phyloP scores from a whole-genome alignment of 92 coral and sea anemone species.

The Anthopleura xanthogrammica region DNA sequence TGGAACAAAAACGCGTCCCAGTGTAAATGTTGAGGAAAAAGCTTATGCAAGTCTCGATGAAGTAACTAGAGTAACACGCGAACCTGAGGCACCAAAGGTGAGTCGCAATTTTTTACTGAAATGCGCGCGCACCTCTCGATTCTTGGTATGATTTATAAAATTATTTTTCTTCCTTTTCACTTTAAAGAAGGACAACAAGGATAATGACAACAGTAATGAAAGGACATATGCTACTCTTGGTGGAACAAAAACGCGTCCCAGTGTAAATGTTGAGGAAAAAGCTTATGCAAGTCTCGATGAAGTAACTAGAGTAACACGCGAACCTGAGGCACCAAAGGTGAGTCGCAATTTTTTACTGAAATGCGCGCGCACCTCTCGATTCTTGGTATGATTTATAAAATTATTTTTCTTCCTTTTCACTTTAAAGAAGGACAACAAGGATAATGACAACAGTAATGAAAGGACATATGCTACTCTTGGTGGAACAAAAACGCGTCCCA shows the following conservation, averaged over 20 bases:
- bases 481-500: not conserved
- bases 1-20: not conserved
- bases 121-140: not conserved
- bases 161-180: no score
- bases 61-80: not conserved
- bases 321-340: not conserved
- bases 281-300: not conserved
- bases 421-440: no score
- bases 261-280: not conserved
- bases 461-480: not conserved
- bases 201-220: not conserved
- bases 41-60: not conserved
- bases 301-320: not conserved
- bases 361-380: not conserved
- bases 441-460: not conserved
- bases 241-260: not conserved
- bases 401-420: no score
- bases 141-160: no score
- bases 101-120: no score
- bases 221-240: not conserved
- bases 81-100: not conserved
- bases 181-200: no score
- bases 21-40: not conserved
- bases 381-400: no score
- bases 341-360: not conserved